Base-by-base conservation (phyloP, 2,113 vertebrate genomes). In the Oostethus manadensis region DNA sequence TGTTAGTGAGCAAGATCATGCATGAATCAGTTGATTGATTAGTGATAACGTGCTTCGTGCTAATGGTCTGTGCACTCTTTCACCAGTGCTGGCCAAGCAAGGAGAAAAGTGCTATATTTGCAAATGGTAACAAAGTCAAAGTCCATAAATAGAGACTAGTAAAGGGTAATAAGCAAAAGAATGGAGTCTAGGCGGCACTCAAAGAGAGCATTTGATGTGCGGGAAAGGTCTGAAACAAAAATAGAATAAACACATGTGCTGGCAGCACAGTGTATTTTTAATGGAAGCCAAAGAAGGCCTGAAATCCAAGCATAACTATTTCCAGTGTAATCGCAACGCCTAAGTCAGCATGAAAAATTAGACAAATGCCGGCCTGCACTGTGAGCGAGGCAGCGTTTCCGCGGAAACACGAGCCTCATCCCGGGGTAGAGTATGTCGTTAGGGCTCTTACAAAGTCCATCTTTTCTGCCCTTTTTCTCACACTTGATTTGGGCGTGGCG, bases 291-390 rank as follows among this genome's bases (percentile, higher is more conserved):
- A 33, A 33, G 58, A 58, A 73, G 69, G 69, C 62, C 54, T 86
- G 84, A 88, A 90, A 90, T 88, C 78, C 84, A 86, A 88, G 84
- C 77, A 70, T 79, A 83, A 87, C 78, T 83, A 83, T 88, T 85
- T 88, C 85, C 77, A 88, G 72, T 79, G 80, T 78, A 82, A 86
- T 79, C 74, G 73, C 78, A 54, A 73, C 50, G 66, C 70, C 21
- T 89, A 88, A 89, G 84, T 81, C 88, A 71, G 83, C 80, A 66
- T 89, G 87, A 68, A 84, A 86, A 90, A 89, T 84, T 59, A 83
- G 77, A 83, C 87, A 89, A 90, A 90, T 89, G 79, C 84, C 66
- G 60, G 63, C 62, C 62, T 68, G 57, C 80, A 86, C 89, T 86
- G 86, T 60, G 71, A 79, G 83, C 68, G 68, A 65, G 63, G 81